Base-by-base conservation (phyloP, 2,113 vertebrate species). In the Tragulus kanchil region DNA sequence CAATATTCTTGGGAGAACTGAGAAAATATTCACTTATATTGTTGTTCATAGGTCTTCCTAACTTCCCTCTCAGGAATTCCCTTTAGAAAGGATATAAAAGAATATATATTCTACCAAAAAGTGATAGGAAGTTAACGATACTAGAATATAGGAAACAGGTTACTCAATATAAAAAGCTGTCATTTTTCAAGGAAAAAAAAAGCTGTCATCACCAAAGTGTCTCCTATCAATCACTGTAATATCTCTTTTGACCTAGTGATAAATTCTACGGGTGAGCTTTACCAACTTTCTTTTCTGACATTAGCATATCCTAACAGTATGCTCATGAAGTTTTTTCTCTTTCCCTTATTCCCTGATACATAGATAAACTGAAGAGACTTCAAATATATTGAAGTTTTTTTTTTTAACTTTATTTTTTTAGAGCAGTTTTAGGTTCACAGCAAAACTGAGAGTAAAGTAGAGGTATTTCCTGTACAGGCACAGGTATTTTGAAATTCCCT, bases 11-110 rank as follows among this genome's bases (percentile, higher is more conserved):
- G 58, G 26, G 26, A 87, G 36, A 69, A 92, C 0, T 59, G 8
- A 89, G 50, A 94, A 87, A 94, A 95, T 62, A 82, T 17, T 85
- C 59, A 82, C 81, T 65, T 82, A 84, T 77, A 75, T 73, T 79
- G 61, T 69, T 86, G 95, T 62, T 50, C 75, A 16, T 8, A 87
- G 45, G 23, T 25, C 21, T 95, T 92, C 89, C 23, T 94, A 19
- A 81, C 12, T 58, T 94, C 64, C 50, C 8, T 69, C 90, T 84
- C 31, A 67, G 23, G 28, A 88, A 58, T 31, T 56, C 5, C 48
- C 21, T 6, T 67, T 28, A 61, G 23, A 88, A 93, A 69, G 26
- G 25, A 21, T 54, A 4, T 52, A 85, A 58, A 52, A 84, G 48
- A 89, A 75, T 78, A 89, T 23, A 84, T 50, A 75, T 48, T 86